Base-by-base conservation (phyloP, 2,888 invertebrate genomes). In the Orthonevra nobilis region DNA sequence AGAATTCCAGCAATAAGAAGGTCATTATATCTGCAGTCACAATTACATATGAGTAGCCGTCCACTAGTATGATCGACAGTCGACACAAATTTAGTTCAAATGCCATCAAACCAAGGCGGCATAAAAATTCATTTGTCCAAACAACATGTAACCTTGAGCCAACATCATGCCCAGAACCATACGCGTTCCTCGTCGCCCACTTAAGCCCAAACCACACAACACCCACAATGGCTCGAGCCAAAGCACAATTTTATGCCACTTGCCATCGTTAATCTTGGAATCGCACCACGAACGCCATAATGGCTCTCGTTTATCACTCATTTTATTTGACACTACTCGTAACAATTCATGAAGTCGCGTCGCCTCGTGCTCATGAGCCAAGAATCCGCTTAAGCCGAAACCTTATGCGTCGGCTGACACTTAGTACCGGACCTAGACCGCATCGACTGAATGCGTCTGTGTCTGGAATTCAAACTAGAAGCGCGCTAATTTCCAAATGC, bases 221-320 rank as follows among this genome's bases (percentile, higher is more conserved):
- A 54, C 36, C 58, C 60, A 26, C 58, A 66, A 60, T 38, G 30
- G 15, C 10, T 46, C 10, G 28, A 42, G 19, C 5, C 6, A 42
- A 36, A 38, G 14, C 23, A n/a, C 61, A 75, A 52, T 79, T 60
- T 66, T 60, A 68, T 52, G 38, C 52, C 54, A 56, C 32, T 52
- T 46, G 52, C 60, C 60, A 48, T 48, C 56, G 66, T 48, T 61
- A 63, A 69, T 75, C 56, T 56, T 50, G 23, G 17, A 56, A 54
- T 63, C 61, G 50, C 32, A 36, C 40, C 46, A 34, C 56, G 50
- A 68, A 61, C 48, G 15, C 4, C 6, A 9, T 69, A 69, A 75
- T 58, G 63, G 23, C 63, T 56, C 40, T 42, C 69, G 17, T 69
- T 75, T 63, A 75, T 61, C 69, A 69, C 32, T 28, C 32, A 69